A percentile compares a stretch with the other conserved stretches of the same genome.
Conservation (phyloP, 2,888 invertebrate genomes). For the Ellobium chinense region DNA sequence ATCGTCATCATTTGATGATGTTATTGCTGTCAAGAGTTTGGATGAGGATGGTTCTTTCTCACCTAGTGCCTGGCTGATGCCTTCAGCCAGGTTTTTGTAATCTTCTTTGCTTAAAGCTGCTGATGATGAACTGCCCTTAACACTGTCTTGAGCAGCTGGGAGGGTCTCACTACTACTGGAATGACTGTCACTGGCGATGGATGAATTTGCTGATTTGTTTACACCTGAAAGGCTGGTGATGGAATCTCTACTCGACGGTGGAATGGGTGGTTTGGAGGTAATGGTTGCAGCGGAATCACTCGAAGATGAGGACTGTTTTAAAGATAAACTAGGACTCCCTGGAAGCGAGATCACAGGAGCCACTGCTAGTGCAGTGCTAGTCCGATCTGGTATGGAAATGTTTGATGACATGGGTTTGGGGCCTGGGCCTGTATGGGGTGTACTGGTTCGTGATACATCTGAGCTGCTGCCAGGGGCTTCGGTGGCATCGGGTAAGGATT, state of each 20-base stretch:
- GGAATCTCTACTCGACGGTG: conserved; percentile 9
- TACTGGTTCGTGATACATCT: background rate
- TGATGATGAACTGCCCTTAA: background rate
- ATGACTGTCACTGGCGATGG: background rate
- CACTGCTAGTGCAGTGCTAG: background rate
- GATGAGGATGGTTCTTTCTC: conserved; percentile 53
- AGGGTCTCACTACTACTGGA: conserved; percentile 6
- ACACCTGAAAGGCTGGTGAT: background rate
- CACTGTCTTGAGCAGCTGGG: background rate
- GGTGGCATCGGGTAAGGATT: conserved; percentile 75
- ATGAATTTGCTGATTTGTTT: background rate
- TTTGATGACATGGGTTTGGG: background rate
- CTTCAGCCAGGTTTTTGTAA: conserved; percentile 57
- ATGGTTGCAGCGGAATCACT: conserved; percentile 4
- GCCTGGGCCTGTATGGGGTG: background rate
- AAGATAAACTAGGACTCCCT: background rate
- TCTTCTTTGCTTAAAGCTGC: conserved; percentile 54
- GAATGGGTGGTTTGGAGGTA: conserved; percentile 40
- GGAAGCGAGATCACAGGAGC: background rate
- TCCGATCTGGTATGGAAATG: background rate
- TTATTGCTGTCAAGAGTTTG: conserved; percentile 14
- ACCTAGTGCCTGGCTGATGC: conserved; percentile 64
- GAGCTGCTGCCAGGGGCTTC: conserved; percentile 23
- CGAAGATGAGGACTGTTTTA: background rate
- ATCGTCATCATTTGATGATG: conserved; percentile 54